phyloP scores from a whole-genome alignment of 35 echinoderm and acorn worm species.

The Ophioderma brevispina region DNA sequence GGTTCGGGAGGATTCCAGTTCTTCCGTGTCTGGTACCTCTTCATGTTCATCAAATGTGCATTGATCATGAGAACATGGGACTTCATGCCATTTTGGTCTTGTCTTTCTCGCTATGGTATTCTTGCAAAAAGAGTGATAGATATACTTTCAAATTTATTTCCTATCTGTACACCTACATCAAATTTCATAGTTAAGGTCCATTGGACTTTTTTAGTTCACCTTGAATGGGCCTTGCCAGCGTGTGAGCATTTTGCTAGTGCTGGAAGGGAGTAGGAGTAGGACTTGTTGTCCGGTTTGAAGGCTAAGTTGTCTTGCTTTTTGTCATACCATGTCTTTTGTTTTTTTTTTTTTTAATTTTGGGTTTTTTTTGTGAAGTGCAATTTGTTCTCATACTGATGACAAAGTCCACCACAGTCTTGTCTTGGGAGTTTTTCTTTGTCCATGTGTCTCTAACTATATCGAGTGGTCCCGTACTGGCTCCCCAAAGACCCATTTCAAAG shows the following conservation, averaged over 20 bases:
- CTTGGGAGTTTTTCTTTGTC: not conserved
- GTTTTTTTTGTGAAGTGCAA: not conserved
- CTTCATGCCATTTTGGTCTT: not conserved
- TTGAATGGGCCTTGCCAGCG: not conserved
- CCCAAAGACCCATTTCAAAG: constrained; percentile 20
- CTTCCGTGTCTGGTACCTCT: not conserved
- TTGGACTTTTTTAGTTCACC: not conserved
- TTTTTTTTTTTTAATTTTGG: too few species aligned
- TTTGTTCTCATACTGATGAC: too few species aligned
- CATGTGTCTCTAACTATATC: not conserved
- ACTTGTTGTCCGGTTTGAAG: not conserved
- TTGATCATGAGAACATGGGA: not conserved
- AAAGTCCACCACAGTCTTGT: too few species aligned
- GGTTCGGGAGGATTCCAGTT: too few species aligned
- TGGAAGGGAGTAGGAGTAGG: not conserved
- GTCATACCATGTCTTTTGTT: constrained; percentile 8
- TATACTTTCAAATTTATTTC: not conserved
- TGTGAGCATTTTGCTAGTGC: not conserved
- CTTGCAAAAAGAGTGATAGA: not conserved
- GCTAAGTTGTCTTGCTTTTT: not conserved
- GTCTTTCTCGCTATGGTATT: not conserved
- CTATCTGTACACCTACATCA: not conserved
- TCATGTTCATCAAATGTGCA: not conserved
- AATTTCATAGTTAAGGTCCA: constrained; percentile 4
- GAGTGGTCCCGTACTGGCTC: not conserved